Evolutionary conservation across 2,797 vertebrate genomes (phyloP), one percentile per base, ranked within the genome.

Genomic region (Rhynchotus rufescens): DNA sequence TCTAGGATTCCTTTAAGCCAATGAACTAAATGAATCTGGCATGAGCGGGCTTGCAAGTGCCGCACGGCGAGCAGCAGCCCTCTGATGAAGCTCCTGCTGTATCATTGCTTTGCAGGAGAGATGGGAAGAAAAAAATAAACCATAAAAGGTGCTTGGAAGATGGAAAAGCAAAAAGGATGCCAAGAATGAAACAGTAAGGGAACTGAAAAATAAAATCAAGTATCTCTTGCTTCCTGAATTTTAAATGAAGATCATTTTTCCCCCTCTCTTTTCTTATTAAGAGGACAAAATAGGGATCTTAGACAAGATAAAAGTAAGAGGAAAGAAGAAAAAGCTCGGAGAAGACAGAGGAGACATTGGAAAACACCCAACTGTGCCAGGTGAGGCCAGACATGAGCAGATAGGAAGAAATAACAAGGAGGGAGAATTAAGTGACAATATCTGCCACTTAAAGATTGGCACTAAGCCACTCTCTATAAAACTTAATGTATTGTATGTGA

Each of bases 51-150:
- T 66, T 2, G 1, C 26, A 52, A 40, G 19, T 7, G 2, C 7
- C 44, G 21, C 11, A 25, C 30, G 68, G 52, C 4, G 4, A 32
- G 80, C 62, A 47, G 66, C 2, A 10, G 54, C 59, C 17, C 74
- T 14, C 17, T 2, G 40, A 75, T 64, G 13, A 21, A 16, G n/a
- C 3, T 3, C 3, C 26, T 92, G 83, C 68, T 81, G 47, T 19
- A 66, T 61, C 66, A 59, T 40, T 34, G 69, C 86, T 57, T 56
- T 60, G 82, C 34, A 15, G 23, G 51, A 66, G 45, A 93, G 73
- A 52, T 80, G 89, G 90, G 82, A 66, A 71, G 45, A 6, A 40
- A 66, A 17, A 85, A 87, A 17, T 36, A 85, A 89, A 67, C 80
- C 36, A 66, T 32, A 52, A 91, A 87, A 44, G 22, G 66, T 47